Evolutionary conservation across 2,888 invertebrate genomes (phyloP).

Genomic region (Oegoconia quadripuncta): DNA sequence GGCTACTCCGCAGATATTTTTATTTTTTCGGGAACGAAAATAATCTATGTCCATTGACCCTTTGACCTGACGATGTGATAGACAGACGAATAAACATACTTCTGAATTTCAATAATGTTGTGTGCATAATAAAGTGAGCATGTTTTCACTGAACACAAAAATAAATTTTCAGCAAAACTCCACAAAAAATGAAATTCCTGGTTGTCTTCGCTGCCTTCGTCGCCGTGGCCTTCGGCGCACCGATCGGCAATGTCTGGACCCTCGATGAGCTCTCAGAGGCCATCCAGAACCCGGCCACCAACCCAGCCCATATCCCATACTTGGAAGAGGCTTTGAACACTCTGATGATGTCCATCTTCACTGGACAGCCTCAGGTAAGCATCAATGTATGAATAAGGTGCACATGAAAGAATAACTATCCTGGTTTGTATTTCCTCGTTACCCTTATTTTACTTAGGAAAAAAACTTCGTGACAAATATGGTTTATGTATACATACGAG

Average conservation of each 20-base stretch:
- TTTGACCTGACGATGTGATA: too few relatives aligned
- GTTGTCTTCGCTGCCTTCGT: constrained; percentile 20
- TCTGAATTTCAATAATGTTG: neutral
- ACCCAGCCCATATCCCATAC: constrained; percentile 29
- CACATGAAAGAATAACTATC: too few relatives aligned
- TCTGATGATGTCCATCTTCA: constrained; percentile 27
- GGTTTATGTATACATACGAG: too few relatives aligned
- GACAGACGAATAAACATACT: too few relatives aligned
- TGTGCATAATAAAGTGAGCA: too few relatives aligned
- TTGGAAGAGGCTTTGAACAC: constrained; percentile 34
- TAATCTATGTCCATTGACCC: too few relatives aligned
- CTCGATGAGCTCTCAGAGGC: constrained; percentile 33
- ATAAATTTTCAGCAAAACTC: neutral
- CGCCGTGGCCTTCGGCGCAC: constrained; percentile 26
- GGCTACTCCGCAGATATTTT: too few relatives aligned
- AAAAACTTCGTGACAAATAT: too few relatives aligned
- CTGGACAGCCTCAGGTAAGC: constrained; percentile 28
- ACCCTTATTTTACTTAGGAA: too few relatives aligned
- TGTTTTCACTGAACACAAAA: neutral
- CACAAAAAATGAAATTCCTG: constrained; percentile 15
- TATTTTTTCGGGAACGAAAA: too few relatives aligned
- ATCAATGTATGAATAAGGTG: too few relatives aligned
- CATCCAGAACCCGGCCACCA: constrained; percentile 30
- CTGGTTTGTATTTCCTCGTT: too few relatives aligned
- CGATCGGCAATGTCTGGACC: constrained; percentile 40